Base-by-base conservation (phyloP, 1,140 invertebrate species). In the Antheraea pernyi region DNA sequence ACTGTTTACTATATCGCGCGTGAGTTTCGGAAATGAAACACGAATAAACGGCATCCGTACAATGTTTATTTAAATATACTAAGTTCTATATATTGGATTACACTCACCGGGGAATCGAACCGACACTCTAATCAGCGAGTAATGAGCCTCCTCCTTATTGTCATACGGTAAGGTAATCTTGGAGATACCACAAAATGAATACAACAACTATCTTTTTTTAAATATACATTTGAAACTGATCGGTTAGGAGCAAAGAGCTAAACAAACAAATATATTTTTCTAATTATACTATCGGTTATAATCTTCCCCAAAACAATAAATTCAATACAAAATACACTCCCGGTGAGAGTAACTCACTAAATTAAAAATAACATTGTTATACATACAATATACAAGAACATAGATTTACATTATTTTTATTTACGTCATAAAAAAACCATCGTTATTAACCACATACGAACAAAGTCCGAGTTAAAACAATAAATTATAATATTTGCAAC, bases 1-100 rank as follows among this genome's bases (percentile, higher is more conserved):
- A 42, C 39, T 42, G 39, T 42, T 42, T 42, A 42, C 39, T 42
- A 42, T 42, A 7, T 9, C 39, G 1, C 1, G 1, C 22, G 22
- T 30, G 22, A 30, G 22, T 30, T 2, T 30, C 22, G 11, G 46
- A 70, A 76, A 79, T 76, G 64, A 79, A 76, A 79, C 70, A 69
- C 60, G 18, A 65, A 69, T 73, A 42, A 79, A 79, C 74, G 72
- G 72, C 74, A 69, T 79, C 74, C 74, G 74, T 79, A 76, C 74
- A 79, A 79, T 76, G 63, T 79, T 76, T 74, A 74, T 74, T 74
- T 37, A 69, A 65, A 53, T 53, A 53, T 16, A 53, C 11, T 53
- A 53, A 53, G 46, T 53, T 53, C 39, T 42, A 42, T 11, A 13
- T 53, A 13, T 53, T 1, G 11, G 5, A n/a, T 53, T 53, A n/a